Base-by-base conservation (phyloP, 2,888 invertebrate genomes). In the Tanypteryx hageni region DNA sequence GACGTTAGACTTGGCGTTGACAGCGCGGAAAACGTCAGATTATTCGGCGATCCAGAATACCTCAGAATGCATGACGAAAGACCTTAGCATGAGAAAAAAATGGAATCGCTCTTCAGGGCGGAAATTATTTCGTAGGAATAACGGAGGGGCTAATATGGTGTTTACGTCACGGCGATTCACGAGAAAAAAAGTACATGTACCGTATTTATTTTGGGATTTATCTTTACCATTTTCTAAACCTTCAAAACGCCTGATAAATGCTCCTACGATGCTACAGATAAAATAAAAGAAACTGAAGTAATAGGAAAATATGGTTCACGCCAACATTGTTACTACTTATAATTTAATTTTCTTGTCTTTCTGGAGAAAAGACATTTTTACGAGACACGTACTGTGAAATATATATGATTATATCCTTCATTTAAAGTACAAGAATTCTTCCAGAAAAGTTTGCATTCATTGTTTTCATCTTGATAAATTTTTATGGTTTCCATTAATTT, bases 1-100 rank as follows among this genome's bases (percentile, higher is more conserved):
- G 68, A 68, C n/a, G 68, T 68, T 68, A 68, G 68, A 68, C 68
- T 68, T 76, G 76, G 76, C 9, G 76, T 76, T 76, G 76, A 22
- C 76, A 76, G 76, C 22, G 22, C 76, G 27, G 76, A 76, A 76
- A 76, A 76, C 27, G 76, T 76, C 76, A 76, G 76, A 76, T 76
- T 76, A 76, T 76, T 76, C 76, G 27, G 18, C 76, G 76, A 76
- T 76, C 22, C 76, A 27, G 76, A 76, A 76, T 76, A 27, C 76
- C 76, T 76, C 27, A 76, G 76, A 76, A 76, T 76, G 27, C 76
- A 76, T 27, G 76, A 27, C 27, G 76, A 22, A 76, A 76, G 5
- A 44, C 44, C 44, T n/a, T 44, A 44, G 44, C 44, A 44, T 44
- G 44, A 44, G 44, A 44, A 44, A 44, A 44, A 44, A 44, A 44